These are phyloP conservation scores for Steinernema scapterisci DNA, from an alignment of 2,888 invertebrate genomes.

Conservation along the genomic window DNA sequence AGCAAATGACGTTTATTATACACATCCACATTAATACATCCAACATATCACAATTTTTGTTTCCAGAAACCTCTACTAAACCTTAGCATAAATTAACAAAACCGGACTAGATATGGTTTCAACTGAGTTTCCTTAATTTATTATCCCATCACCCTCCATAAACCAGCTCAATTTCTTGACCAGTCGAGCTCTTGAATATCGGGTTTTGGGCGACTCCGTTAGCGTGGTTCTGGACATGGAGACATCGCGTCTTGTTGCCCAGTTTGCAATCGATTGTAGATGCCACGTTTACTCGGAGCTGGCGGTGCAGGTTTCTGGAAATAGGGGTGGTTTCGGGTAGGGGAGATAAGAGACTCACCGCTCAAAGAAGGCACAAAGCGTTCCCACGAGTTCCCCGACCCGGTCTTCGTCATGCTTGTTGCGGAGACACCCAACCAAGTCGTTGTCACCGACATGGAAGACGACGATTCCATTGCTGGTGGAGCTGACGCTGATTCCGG, in stretches of 20 bases:
- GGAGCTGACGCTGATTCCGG: constrained; percentile 68
- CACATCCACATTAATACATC: too few relatives aligned
- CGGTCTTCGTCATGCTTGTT: constrained; percentile 67
- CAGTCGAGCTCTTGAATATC: constrained; percentile 55
- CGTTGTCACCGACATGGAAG: constrained; percentile 70
- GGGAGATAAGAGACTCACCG: constrained; percentile 52
- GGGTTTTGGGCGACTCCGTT: constrained; percentile 33
- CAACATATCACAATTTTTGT: neutral
- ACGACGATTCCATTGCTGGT: constrained; percentile 69
- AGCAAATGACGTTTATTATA: too few relatives aligned
- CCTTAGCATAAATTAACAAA: neutral
- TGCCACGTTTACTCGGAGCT: constrained; percentile 64
- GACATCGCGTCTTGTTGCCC: constrained; percentile 68
- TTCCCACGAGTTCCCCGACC: constrained; percentile 70
- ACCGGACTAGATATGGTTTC: constrained; percentile 5
- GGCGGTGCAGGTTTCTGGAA: constrained; percentile 34
- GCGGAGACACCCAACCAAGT: constrained; percentile 69
- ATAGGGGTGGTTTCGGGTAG: neutral
- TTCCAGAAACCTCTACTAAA: too few relatives aligned
- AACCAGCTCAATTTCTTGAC: constrained; percentile 57
- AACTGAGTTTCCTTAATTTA: neutral
- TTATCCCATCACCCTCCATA: constrained; percentile 36
- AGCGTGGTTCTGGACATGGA: constrained; percentile 57
- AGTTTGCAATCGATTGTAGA: constrained; percentile 68
- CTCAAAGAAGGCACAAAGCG: constrained; percentile 66